phyloP scores from a whole-genome alignment of 37 sponge, comb jelly and placozoan species.

The Aplysina aerophoba region DNA sequence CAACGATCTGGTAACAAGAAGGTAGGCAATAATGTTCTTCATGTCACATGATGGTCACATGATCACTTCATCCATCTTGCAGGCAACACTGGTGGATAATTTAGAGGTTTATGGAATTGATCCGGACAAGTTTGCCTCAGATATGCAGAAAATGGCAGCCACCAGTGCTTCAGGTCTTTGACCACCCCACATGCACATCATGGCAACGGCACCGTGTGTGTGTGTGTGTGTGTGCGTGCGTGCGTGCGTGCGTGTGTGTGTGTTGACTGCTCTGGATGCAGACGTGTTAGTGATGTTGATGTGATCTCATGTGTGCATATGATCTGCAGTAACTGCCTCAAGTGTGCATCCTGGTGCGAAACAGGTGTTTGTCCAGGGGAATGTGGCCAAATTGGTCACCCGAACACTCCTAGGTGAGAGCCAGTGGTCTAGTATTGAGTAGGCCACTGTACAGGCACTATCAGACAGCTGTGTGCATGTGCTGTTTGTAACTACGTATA shows the following conservation, averaged over 20 bases:
- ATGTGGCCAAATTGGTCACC: not conserved
- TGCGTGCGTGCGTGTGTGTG: constrained; percentile 19
- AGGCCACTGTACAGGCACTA: too few relatives aligned
- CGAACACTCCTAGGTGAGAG: too few relatives aligned
- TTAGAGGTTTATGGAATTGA: constrained; percentile 57
- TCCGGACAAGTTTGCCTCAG: constrained; percentile 34
- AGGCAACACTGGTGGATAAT: constrained; percentile 68
- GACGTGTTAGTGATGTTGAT: too few relatives aligned
- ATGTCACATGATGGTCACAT: not conserved
- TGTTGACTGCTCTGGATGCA: too few relatives aligned
- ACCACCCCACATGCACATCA: too few relatives aligned
- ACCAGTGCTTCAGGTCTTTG: constrained; percentile 58
- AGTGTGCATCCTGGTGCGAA: not conserved
- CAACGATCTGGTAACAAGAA: constrained; percentile 67
- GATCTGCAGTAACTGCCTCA: not conserved
- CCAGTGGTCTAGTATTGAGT: too few relatives aligned
- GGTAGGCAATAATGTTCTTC: not conserved
- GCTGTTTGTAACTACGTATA: too few relatives aligned
- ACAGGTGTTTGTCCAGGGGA: not conserved
- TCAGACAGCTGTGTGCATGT: too few relatives aligned
- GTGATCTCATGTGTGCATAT: too few relatives aligned
- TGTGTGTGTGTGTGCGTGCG: constrained; percentile 19
- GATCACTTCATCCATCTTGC: not conserved
- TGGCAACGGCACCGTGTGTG: constrained; percentile 7
- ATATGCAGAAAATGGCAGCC: constrained; percentile 64